Evolutionary conservation across 2,888 invertebrate genomes (phyloP).

Genomic region (Tipula vernalis): DNA sequence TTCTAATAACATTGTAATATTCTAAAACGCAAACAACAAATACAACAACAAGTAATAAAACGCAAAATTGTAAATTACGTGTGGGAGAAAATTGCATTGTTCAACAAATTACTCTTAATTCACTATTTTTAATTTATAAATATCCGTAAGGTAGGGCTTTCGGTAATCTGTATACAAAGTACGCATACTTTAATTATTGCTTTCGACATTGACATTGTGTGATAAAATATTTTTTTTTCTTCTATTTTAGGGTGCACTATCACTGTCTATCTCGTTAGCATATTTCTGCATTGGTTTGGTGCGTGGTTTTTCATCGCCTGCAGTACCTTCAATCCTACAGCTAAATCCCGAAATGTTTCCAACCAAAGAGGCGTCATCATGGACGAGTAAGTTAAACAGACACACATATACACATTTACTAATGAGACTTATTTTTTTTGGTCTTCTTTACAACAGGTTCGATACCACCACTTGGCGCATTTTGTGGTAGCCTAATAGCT

Average conservation of each 20-base stretch:
- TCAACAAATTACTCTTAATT: background rate
- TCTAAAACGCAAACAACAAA: too few species aligned
- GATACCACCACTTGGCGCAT: slow-evolving; percentile 44
- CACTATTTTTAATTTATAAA: background rate
- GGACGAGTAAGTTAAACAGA: slow-evolving; percentile 43
- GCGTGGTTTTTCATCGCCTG: slow-evolving; percentile 46
- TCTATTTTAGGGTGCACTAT: slow-evolving; percentile 38
- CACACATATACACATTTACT: background rate
- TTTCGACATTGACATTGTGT: background rate
- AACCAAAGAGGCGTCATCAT: slow-evolving; percentile 39
- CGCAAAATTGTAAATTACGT: background rate
- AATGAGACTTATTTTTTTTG: background rate
- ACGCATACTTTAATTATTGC: background rate
- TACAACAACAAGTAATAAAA: too few species aligned
- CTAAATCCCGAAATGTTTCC: slow-evolving; percentile 36
- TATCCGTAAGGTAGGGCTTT: background rate
- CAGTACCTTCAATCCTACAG: slow-evolving; percentile 41
- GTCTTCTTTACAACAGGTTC: slow-evolving; percentile 32
- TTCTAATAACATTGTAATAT: too few species aligned
- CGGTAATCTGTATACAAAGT: background rate
- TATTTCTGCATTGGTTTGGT: slow-evolving; percentile 46
- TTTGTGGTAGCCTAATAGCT: slow-evolving; percentile 41
- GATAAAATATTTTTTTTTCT: background rate
- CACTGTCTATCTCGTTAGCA: slow-evolving; percentile 43
- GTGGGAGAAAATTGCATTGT: background rate